Conservation (phyloP, 2,888 invertebrate genomes). For the Volucella inflata region DNA sequence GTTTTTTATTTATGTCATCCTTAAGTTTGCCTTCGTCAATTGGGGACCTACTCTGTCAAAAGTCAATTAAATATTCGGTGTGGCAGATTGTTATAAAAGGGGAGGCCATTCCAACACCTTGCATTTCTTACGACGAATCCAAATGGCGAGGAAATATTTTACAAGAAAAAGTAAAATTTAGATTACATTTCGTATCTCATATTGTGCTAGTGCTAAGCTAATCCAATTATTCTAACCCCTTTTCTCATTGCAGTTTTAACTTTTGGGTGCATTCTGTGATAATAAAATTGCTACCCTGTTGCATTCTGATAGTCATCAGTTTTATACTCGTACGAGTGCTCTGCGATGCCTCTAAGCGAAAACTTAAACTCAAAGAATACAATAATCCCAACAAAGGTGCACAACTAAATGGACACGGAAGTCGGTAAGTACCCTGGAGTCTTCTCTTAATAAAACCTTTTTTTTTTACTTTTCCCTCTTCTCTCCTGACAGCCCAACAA, state of each 20-base stretch:
- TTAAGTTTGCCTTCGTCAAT: too few species aligned
- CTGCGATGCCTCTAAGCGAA: slow-evolving; percentile 90
- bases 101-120: too few species aligned
- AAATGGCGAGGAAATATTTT: too few species aligned
- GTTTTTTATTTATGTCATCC: too few species aligned
- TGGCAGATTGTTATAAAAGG: too few species aligned
- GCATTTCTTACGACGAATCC: too few species aligned
- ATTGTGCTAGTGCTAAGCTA: too few species aligned
- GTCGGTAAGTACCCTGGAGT: slow-evolving; percentile 39
- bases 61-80: too few species aligned
- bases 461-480: background rate
- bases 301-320: slow-evolving; percentile 88
- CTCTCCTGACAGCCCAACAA: slow-evolving; percentile 80
- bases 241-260: slow-evolving; percentile 84
- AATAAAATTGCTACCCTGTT: slow-evolving; percentile 90
- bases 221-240: background rate
- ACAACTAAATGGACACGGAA: slow-evolving; percentile 77
- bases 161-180: too few species aligned
- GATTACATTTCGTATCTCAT: too few species aligned
- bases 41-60: too few species aligned
- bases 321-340: slow-evolving; percentile 87
- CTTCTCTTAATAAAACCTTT: background rate
- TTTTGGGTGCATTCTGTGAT: slow-evolving; percentile 91
- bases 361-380: slow-evolving; percentile 88
- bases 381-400: slow-evolving; percentile 84